phyloP scores from a whole-genome alignment of 2,888 invertebrate species.

The Polyploca ridens region DNA sequence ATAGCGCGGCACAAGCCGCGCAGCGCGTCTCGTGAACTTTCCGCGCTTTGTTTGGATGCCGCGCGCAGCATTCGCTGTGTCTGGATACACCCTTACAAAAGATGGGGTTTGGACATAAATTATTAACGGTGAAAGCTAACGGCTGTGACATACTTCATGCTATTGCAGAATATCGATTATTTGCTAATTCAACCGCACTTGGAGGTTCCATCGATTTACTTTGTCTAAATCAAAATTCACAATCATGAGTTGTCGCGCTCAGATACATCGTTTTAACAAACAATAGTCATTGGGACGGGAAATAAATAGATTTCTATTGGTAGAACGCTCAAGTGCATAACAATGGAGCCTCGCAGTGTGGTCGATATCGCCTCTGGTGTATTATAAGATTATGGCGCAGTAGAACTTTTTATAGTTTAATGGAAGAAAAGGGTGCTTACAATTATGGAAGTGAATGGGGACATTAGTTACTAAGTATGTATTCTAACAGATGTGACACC shows the following conservation, averaged over 20 bases:
- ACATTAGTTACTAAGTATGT: neutral
- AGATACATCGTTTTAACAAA: neutral
- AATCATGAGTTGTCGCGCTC: neutral
- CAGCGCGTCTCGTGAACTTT: too few relatives aligned
- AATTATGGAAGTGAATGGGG: neutral
- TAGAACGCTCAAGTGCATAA: neutral
- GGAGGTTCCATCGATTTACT: neutral
- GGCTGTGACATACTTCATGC: neutral
- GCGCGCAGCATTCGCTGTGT: too few relatives aligned
- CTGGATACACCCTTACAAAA: neutral
- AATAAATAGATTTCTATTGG: neutral
- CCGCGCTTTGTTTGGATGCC: too few relatives aligned
- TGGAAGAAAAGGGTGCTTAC: neutral
- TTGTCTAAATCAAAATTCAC: neutral
- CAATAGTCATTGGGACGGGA: neutral
- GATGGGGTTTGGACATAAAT: neutral
- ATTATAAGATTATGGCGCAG: neutral
- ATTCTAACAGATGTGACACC: neutral
- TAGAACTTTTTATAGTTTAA: neutral
- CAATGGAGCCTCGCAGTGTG: neutral
- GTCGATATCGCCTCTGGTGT: too few relatives aligned
- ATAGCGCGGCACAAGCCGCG: too few relatives aligned
- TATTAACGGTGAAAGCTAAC: neutral
- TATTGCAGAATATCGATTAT: neutral
- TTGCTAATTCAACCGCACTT: neutral